A percentile compares a stretch with the other conserved stretches of the same genome.
phyloP scores from a whole-genome alignment of 2,113 vertebrate genomes.

The Rhombomys opimus region DNA sequence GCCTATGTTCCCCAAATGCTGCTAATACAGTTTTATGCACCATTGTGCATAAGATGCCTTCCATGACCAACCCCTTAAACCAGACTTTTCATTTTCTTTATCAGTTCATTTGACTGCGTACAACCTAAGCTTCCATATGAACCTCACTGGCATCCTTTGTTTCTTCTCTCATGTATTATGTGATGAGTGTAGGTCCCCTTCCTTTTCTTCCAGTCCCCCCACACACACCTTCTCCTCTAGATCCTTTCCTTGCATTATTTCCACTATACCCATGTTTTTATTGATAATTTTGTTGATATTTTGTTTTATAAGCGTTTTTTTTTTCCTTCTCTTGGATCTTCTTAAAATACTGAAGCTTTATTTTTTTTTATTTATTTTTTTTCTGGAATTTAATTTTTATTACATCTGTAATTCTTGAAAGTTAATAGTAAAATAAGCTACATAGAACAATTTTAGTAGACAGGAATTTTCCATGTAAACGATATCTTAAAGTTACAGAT shows the following conservation, averaged over 20 bases:
- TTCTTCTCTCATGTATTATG: not conserved
- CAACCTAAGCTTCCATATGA: not conserved
- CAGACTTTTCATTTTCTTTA: not conserved
- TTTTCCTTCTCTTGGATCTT: not conserved
- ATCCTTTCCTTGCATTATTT: not conserved
- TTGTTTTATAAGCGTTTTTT: not conserved
- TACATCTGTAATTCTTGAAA: not conserved
- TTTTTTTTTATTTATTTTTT: too few species aligned
- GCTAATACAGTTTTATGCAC: not conserved
- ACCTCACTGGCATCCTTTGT: not conserved
- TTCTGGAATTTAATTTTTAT: slow-evolving; percentile 10
- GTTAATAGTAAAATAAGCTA: slow-evolving; percentile 47
- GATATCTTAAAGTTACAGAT: slow-evolving; percentile 27
- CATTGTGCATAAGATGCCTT: not conserved
- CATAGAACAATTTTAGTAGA: slow-evolving; percentile 25
- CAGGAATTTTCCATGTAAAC: slow-evolving; percentile 2
- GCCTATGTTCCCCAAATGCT: not conserved
- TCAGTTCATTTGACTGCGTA: slow-evolving; percentile 11
- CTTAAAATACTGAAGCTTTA: not conserved
- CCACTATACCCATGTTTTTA: not conserved
- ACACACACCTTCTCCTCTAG: not conserved
- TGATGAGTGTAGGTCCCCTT: not conserved
- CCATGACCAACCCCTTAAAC: not conserved
- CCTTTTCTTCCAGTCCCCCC: not conserved
- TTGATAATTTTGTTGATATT: not conserved